Percentiles rank a stretch among this genome's conserved stretches.
phyloP scores from a whole-genome alignment of 1,140 invertebrate genomes.

The Drosophila suzukii region DNA sequence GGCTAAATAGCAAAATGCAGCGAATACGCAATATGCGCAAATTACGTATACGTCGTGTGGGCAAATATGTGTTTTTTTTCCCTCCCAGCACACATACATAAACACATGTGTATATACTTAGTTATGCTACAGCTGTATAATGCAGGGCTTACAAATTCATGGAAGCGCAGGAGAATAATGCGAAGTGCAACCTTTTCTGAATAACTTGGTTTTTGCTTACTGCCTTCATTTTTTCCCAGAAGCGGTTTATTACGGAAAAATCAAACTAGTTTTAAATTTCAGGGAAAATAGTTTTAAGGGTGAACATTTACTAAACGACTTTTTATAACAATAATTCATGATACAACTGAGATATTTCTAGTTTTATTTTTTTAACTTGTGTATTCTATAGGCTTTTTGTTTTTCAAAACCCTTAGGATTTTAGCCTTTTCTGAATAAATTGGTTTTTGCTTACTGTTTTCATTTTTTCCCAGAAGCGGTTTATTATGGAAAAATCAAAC shows the following conservation, averaged over 20 bases:
- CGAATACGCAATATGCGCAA: conserved; percentile 79
- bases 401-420: no score
- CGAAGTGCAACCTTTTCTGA: conserved; percentile 30
- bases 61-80: conserved; percentile 60
- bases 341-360: no score
- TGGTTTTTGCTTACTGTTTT: conserved; percentile 4
- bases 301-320: not conserved
- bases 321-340: not conserved
- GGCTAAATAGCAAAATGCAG: conserved; percentile 64
- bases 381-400: no score
- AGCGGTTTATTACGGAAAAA: conserved; percentile 3
- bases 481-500: not conserved
- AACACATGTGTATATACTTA: not conserved
- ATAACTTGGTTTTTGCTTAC: conserved; percentile 20
- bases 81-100: conserved; percentile 6
- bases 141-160: conserved; percentile 43
- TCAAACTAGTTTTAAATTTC: not conserved
- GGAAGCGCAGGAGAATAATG: conserved; percentile 35
- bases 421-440: conserved; percentile 31
- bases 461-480: not conserved
- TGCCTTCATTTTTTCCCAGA: not conserved
- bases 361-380: no score
- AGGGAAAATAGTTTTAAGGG: not conserved
- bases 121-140: conserved; percentile 25
- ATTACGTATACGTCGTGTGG: conserved; percentile 68